Percentiles rank a stretch among this genome's conserved stretches.
Conservation (phyloP, 2,797 vertebrate genomes). For the Hemitrygon akajei region DNA sequence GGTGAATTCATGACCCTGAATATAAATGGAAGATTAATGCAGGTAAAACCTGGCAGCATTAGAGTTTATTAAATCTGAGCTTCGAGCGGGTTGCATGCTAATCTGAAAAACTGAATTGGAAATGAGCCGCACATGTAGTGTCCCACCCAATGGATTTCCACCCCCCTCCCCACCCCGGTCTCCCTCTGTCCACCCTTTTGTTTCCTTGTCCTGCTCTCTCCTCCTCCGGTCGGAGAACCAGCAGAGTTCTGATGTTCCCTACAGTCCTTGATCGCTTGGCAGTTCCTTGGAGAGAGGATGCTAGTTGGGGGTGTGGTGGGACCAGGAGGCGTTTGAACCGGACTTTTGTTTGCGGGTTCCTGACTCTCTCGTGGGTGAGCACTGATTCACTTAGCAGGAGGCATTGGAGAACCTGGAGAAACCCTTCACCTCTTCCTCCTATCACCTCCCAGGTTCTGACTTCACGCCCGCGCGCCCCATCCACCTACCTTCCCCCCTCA, state of each 20-base stretch:
- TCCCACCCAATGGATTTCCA: neutral
- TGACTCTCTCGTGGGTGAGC: too few species aligned
- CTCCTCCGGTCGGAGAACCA: neutral
- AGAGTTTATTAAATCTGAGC: conserved; percentile 28
- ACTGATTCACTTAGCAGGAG: too few species aligned
- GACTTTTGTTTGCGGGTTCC: too few species aligned
- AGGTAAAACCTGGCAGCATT: conserved; percentile 23
- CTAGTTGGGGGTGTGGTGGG: neutral
- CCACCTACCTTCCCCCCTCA: too few species aligned
- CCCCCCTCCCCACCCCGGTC: neutral
- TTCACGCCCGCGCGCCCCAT: too few species aligned
- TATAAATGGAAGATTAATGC: conserved; percentile 33
- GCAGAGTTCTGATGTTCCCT: neutral
- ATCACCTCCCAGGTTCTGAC: too few species aligned
- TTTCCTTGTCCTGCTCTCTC: too few species aligned
- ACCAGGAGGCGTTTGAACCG: neutral
- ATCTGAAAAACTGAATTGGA: conserved; percentile 26
- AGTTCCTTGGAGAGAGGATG: neutral
- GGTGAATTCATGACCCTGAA: conserved; percentile 32
- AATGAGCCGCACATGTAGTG: neutral
- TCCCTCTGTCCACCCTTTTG: neutral
- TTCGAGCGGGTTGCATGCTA: conserved; percentile 24
- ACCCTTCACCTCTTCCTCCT: too few species aligned
- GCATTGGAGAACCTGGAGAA: too few species aligned
- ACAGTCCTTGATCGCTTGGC: neutral